Conservation (phyloP, 2,113 vertebrate species). For the Ginglymostoma cirratum region DNA sequence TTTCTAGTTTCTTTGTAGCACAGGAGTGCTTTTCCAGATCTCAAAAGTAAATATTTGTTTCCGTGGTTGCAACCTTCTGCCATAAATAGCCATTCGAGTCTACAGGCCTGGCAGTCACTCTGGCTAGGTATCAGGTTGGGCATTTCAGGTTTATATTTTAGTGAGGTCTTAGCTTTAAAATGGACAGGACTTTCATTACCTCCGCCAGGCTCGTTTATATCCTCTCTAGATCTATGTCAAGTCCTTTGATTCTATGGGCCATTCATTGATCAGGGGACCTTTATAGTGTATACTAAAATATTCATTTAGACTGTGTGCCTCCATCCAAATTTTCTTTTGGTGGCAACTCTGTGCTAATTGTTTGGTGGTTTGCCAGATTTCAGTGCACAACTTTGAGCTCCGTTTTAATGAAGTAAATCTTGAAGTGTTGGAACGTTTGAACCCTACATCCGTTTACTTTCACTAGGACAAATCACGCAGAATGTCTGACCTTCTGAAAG, state of each 20-base stretch:
- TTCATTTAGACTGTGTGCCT: background rate
- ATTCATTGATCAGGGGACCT: background rate
- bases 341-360: conserved; percentile 17
- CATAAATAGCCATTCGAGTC: background rate
- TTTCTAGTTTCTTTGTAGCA: background rate
- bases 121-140: background rate
- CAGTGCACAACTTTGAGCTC: background rate
- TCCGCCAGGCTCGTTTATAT: background rate
- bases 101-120: background rate
- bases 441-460: conserved; percentile 20
- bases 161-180: background rate
- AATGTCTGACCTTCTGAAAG: conserved; percentile 27
- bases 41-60: background rate
- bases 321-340: background rate
- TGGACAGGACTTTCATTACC: background rate
- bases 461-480: background rate
- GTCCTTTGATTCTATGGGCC: background rate
- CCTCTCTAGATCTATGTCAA: background rate
- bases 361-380: conserved; percentile 22
- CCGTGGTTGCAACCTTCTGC: background rate
- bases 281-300: background rate
- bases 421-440: conserved; percentile 28
- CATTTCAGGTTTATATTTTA: background rate
- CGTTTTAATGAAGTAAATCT: background rate
- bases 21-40: background rate